phyloP scores from a whole-genome alignment of 2,888 invertebrate genomes.

The Lysandra coridon region DNA sequence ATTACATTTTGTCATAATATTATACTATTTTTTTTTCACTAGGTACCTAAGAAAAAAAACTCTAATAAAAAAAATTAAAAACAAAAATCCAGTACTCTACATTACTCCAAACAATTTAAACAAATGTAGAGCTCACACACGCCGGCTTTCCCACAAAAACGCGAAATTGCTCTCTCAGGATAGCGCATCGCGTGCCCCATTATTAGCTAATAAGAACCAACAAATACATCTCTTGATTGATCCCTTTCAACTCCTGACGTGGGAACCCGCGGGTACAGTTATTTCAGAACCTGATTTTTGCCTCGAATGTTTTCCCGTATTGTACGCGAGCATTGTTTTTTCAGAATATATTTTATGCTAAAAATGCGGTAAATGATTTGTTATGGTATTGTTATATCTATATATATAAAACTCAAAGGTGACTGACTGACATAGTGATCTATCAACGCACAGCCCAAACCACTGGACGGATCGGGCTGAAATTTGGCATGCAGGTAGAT shows the following conservation, averaged over 20 bases:
- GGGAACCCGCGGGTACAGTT: slow-evolving; percentile 21
- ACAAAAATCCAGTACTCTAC: neutral
- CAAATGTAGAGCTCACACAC: slow-evolving; percentile 1
- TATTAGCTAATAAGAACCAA: slow-evolving; percentile 59
- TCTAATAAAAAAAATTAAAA: neutral
- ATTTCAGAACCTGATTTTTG: neutral
- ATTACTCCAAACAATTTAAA: neutral
- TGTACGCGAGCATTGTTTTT: neutral
- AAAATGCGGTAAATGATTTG: neutral
- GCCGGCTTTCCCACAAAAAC: slow-evolving; percentile 11
- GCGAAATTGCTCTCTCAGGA: slow-evolving; percentile 16
- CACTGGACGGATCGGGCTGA: too few relatives aligned
- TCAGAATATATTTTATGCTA: neutral
- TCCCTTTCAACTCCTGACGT: slow-evolving; percentile 40
- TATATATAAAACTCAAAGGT: too few relatives aligned
- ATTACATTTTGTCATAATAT: too few relatives aligned
- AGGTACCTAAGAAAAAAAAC: too few relatives aligned
- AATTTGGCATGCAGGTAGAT: too few relatives aligned
- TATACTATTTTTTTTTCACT: too few relatives aligned
- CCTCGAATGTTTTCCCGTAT: neutral
- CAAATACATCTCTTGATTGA: slow-evolving; percentile 56
- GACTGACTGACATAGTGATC: too few relatives aligned
- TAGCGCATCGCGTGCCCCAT: slow-evolving; percentile 57
- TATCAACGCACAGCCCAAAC: too few relatives aligned
- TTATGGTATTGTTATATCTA: neutral